Conservation (phyloP, 30 jellyfish, hydroid and myxozoan species). For the Pelagia noctiluca region DNA sequence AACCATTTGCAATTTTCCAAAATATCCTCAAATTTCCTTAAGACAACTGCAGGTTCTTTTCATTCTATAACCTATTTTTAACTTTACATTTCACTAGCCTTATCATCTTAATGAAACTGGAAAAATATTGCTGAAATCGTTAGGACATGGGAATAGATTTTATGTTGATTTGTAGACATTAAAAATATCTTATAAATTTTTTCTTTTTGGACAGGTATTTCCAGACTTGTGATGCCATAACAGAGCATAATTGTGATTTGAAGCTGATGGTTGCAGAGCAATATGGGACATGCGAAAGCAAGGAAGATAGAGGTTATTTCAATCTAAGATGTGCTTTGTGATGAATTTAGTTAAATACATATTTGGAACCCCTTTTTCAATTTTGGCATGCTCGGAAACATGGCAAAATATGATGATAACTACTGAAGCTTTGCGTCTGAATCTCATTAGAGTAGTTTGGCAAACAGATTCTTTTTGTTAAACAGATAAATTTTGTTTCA, state of each 20-base stretch:
- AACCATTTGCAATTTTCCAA: no score
- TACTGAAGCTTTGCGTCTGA: not conserved
- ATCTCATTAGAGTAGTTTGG: not conserved
- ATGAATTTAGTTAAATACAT: not conserved
- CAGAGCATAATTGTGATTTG: conserved; percentile 57
- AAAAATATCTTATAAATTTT: not conserved
- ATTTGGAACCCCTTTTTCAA: not conserved
- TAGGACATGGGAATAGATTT: no score
- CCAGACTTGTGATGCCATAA: conserved; percentile 86
- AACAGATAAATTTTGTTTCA: conserved; percentile 42
- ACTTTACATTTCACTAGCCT: no score
- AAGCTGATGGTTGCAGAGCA: conserved; percentile 73
- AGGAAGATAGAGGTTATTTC: conserved; percentile 67
- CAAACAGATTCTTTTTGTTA: not conserved
- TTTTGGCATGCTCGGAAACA: not conserved
- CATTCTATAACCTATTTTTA: no score
- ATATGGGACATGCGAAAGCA: conserved; percentile 59
- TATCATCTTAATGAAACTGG: no score
- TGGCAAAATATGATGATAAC: not conserved
- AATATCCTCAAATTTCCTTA: no score
- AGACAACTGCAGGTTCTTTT: no score
- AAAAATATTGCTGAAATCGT: no score
- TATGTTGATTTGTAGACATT: not conserved
- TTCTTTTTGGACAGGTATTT: conserved; percentile 68
- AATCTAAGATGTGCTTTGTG: not conserved